Conservation (phyloP, 2,113 vertebrate genomes). For the Gymnorhina tibicen region DNA sequence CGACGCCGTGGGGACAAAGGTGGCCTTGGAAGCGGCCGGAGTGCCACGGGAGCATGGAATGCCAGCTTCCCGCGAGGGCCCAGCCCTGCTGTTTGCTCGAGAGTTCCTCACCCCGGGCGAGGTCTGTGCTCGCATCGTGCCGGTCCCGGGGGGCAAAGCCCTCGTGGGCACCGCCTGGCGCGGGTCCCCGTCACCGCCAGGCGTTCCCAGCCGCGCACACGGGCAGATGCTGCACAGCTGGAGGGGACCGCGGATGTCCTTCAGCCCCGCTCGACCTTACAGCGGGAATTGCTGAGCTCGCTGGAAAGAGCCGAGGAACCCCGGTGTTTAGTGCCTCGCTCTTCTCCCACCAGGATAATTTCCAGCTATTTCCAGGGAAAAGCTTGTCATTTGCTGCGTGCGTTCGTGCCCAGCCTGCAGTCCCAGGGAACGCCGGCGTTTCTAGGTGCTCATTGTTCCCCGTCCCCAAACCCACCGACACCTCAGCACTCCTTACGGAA, state of each 20-base stretch:
- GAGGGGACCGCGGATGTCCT: background rate
- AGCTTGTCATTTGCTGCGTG: background rate
- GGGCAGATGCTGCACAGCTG: background rate
- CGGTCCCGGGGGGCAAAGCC: fast-evolving
- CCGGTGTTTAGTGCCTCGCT: background rate
- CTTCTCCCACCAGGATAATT: background rate
- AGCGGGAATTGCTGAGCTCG: background rate
- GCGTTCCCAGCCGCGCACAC: fast-evolving
- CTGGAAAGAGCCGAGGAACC: background rate
- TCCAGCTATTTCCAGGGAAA: background rate
- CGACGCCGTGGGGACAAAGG: fast-evolving
- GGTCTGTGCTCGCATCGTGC: fast-evolving
- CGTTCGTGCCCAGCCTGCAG: background rate
- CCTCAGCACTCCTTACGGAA: background rate
- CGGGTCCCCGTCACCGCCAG: fast-evolving
- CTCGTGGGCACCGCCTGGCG: fast-evolving
- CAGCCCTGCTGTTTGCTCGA: background rate
- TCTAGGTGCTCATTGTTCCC: fast-evolving
- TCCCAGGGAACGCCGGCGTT: fast-evolving
- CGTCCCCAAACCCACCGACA: fast-evolving
- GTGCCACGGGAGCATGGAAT: fast-evolving
- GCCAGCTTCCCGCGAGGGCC: background rate
- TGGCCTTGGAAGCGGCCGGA: background rate
- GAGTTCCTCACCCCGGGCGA: fast-evolving
- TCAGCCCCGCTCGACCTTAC: background rate